Percentiles rank a stretch among this genome's conserved stretches.
These are phyloP conservation scores for Argyresthia goedartella DNA, from an alignment of 2,888 invertebrate species.

Conservation along the genomic window DNA sequence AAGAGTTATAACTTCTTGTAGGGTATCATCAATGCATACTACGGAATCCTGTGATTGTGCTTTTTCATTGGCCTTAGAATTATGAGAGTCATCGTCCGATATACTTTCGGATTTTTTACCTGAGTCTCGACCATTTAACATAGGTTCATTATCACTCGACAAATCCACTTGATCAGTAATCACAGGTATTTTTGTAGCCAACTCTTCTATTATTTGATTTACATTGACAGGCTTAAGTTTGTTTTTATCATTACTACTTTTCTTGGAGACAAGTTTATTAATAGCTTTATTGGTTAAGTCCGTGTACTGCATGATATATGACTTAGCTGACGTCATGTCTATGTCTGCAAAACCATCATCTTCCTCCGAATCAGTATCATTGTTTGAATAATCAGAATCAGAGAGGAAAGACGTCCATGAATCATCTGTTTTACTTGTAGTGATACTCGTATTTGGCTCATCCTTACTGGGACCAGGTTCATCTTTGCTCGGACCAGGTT, in stretches of 20 bases:
- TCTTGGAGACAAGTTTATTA: slow-evolving; percentile 57
- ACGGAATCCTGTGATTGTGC: slow-evolving; percentile 12
- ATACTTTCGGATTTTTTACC: not conserved
- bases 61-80: not conserved
- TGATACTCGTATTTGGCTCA: slow-evolving; percentile 25
- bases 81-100: not conserved
- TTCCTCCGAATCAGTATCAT: slow-evolving; percentile 49
- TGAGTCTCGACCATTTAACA: not conserved
- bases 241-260: slow-evolving; percentile 21
- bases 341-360: slow-evolving; percentile 45
- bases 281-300: slow-evolving; percentile 81
- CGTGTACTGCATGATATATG: slow-evolving; percentile 82
- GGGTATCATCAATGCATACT: slow-evolving; percentile 29
- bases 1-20: slow-evolving; percentile 31
- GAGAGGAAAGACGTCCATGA: slow-evolving; percentile 55
- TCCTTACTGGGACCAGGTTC: not conserved
- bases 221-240: slow-evolving; percentile 29
- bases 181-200: slow-evolving; percentile 42
- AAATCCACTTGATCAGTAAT: slow-evolving; percentile 41
- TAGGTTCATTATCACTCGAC: slow-evolving; percentile 46
- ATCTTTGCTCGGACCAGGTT: slow-evolving; percentile 8
- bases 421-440: slow-evolving; percentile 48
- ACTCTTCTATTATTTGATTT: slow-evolving; percentile 44
- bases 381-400: slow-evolving; percentile 44
- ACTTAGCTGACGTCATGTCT: slow-evolving; percentile 72